phyloP scores from a whole-genome alignment of 2,888 invertebrate species.

The Ephialtes manifestator region DNA sequence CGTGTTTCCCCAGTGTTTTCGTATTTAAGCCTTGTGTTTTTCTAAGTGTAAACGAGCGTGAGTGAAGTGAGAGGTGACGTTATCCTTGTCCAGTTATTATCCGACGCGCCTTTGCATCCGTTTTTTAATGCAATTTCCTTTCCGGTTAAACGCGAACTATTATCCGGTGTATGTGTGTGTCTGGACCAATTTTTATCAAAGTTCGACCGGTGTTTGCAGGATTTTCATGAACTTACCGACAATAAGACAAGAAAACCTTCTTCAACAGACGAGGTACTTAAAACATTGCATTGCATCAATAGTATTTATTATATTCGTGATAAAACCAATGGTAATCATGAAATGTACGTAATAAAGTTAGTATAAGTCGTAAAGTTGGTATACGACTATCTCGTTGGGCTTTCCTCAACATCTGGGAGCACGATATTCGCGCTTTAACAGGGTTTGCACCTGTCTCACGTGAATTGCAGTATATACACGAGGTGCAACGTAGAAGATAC shows the following conservation, averaged over 20 bases:
- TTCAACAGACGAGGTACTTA: background rate
- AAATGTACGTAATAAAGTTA: background rate
- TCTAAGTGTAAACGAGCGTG: background rate
- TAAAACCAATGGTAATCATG: background rate
- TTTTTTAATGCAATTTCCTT: background rate
- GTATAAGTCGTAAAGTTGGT: background rate
- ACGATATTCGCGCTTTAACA: slow-evolving; percentile 28
- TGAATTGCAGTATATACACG: slow-evolving; percentile 26
- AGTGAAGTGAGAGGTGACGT: background rate
- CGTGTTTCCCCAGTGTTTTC: slow-evolving; percentile 25
- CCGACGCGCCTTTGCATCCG: background rate
- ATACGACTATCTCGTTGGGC: slow-evolving; percentile 29
- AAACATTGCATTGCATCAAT: background rate
- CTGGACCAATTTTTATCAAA: background rate
- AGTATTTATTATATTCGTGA: background rate
- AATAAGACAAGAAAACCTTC: background rate
- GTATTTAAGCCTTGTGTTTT: background rate
- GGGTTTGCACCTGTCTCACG: slow-evolving; percentile 51
- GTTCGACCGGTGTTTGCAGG: background rate
- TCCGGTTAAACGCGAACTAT: background rate
- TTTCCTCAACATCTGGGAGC: slow-evolving; percentile 41
- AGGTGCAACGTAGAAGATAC: background rate
- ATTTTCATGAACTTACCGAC: background rate
- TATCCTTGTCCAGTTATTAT: background rate
- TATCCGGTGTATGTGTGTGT: background rate